Evolutionary conservation across 2,113 vertebrate genomes (phyloP), one percentile per base, ranked within the genome.

Genomic region (Acanthochromis polyacanthus): DNA sequence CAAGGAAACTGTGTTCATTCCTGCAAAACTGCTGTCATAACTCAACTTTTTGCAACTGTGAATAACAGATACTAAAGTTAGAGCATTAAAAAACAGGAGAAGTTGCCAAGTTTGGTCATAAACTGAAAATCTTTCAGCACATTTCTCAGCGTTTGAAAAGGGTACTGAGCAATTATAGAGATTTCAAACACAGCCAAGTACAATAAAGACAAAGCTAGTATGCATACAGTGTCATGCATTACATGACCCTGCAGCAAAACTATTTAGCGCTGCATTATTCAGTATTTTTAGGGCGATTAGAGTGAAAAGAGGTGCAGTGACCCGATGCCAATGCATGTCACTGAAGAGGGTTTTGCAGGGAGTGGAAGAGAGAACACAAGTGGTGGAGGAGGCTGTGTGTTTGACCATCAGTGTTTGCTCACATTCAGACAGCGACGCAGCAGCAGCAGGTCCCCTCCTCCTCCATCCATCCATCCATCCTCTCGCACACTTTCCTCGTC

Each of bases 381-480:
- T 25, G 50, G 20, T 56, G 82, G 73, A 78, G 78, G 75, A 71
- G 74, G 77, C 60, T 38, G 71, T 85, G 86, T 92, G 91, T 93
- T 93, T 93, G 94, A 94, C 91, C 91, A 90, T 89, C 88, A 78
- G 69, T 91, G 91, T 95, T 95, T 95, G 87, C 90, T 81, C 86
- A 69, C 76, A 81, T 88, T 88, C 93, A 91, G 94, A 94, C 90
- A 64, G 75, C 51, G 59, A 25, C 25, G 30, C 30, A 30, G 30
- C 30, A 30, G 30, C 30, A 67, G 67, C 64, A 52, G 59, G 50
- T 17, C 45, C 71, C 83, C 85, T 30, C 76, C 19, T 15, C n/a
- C 40, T 23, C 46, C 32, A 20, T 17, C 57, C 30, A 3, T 15
- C 12, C 40, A 12, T 14, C 61, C 78, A 52, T 60, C 75, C 58